phyloP scores from a whole-genome alignment of 2,888 invertebrate genomes.

The Lissonota sp. region DNA sequence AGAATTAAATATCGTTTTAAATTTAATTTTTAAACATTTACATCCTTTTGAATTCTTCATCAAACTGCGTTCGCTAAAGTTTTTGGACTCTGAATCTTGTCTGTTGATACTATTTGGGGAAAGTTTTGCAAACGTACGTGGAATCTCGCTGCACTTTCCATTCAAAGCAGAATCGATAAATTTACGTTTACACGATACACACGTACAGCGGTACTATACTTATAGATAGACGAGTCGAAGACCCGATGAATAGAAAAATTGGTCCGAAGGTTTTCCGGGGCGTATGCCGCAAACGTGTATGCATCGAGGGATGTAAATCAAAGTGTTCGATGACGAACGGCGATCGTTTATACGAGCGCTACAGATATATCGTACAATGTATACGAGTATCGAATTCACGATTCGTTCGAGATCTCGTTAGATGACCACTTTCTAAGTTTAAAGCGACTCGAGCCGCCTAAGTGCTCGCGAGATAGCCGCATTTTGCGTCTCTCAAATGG shows the following conservation, averaged over 20 bases:
- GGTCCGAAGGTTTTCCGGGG: slow-evolving; percentile 23
- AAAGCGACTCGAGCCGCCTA: slow-evolving; percentile 50
- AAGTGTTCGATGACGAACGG: slow-evolving; percentile 45
- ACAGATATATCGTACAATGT: not conserved
- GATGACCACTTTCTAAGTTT: slow-evolving; percentile 63
- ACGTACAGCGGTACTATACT: not conserved
- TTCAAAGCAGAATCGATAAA: slow-evolving; percentile 16
- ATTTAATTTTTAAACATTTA: too few species aligned
- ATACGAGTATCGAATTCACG: slow-evolving; percentile 67
- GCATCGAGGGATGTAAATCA: slow-evolving; percentile 45
- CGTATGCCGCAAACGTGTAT: slow-evolving; percentile 17
- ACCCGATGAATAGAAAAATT: not conserved
- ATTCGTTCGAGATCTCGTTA: slow-evolving; percentile 63
- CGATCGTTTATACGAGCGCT: not conserved
- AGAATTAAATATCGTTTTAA: too few species aligned
- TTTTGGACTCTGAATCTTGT: slow-evolving; percentile 24
- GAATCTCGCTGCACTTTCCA: slow-evolving; percentile 37
- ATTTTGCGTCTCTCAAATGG: slow-evolving; percentile 59
- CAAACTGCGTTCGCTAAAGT: not conserved
- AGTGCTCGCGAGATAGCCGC: slow-evolving; percentile 59
- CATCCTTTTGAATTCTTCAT: too few species aligned
- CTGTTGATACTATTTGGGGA: slow-evolving; percentile 55
- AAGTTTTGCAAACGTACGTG: slow-evolving; percentile 25
- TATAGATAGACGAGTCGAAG: not conserved
- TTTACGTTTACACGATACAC: not conserved